A percentile compares a stretch with the other conserved stretches of the same genome.
phyloP scores from a whole-genome alignment of 2,113 vertebrate species.

The Anguilla japonica region DNA sequence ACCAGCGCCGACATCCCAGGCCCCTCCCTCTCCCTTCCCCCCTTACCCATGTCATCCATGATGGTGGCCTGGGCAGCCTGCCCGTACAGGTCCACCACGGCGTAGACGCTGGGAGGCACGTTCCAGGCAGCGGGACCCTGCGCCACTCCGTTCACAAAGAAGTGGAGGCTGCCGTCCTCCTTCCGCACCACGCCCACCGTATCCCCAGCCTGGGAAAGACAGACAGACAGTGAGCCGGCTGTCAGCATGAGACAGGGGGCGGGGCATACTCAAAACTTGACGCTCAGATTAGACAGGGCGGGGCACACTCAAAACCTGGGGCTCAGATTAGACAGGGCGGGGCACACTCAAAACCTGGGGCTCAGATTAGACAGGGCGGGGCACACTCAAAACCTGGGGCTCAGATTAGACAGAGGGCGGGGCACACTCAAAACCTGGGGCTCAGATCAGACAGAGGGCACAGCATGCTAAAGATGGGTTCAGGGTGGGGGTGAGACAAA shows the following conservation, averaged over 20 bases:
- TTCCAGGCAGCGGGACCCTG: constrained; percentile 91
- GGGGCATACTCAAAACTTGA: not conserved
- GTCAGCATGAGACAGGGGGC: too few species aligned
- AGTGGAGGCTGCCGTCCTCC: constrained; percentile 89
- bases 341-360: not conserved
- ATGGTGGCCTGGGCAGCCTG: constrained; percentile 93
- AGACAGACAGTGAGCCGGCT: not conserved
- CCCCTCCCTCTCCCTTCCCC: not conserved
- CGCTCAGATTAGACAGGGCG: too few species aligned
- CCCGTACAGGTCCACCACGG: constrained; percentile 89
- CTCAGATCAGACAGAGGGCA: not conserved
- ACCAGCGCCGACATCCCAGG: not conserved
- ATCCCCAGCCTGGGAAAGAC: constrained; percentile 78
- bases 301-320: not conserved
- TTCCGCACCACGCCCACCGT: constrained; percentile 88
- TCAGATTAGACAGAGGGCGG: too few species aligned
- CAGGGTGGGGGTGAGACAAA: not conserved
- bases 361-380: too few species aligned
- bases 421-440: not conserved
- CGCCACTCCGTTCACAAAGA: constrained; percentile 89
- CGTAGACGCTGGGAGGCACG: constrained; percentile 83
- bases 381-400: not conserved
- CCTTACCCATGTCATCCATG: constrained; percentile 86
- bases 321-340: too few species aligned
- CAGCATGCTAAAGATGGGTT: not conserved